These are phyloP conservation scores for Agrotis segetum DNA, from an alignment of 2,888 invertebrate species.

Conservation along the genomic window DNA sequence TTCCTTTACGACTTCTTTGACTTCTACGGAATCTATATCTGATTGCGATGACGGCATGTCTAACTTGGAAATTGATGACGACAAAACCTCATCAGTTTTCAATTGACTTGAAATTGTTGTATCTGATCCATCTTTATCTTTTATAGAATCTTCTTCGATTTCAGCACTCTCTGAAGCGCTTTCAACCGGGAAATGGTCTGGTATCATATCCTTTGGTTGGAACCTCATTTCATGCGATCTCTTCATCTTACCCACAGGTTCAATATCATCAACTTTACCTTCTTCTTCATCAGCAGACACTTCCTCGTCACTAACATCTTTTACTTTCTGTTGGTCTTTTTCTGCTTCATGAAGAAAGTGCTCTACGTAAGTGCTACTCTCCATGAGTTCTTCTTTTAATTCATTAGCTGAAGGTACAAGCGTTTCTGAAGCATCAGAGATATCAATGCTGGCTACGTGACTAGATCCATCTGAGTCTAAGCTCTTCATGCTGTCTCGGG, in stretches of 20 bases:
- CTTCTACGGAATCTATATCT: constrained; percentile 76
- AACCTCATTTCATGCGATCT: constrained; percentile 98
- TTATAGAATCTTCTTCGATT: constrained; percentile 83
- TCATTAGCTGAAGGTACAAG: constrained; percentile 97
- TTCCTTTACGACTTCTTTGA: constrained; percentile 78
- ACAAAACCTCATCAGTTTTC: constrained; percentile 85
- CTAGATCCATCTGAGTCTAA: constrained; percentile 97
- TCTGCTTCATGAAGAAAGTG: constrained; percentile 87
- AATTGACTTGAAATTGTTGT: constrained; percentile 88
- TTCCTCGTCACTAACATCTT: constrained; percentile 89
- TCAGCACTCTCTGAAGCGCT: constrained; percentile 85
- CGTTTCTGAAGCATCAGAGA: constrained; percentile 98
- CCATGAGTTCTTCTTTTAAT: constrained; percentile 93
- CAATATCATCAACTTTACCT: constrained; percentile 84
- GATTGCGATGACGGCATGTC: constrained; percentile 82
- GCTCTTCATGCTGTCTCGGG: constrained; percentile 97
- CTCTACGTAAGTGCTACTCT: constrained; percentile 91
- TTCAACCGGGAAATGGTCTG: constrained; percentile 86
- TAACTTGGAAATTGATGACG: constrained; percentile 87
- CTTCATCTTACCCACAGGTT: constrained; percentile 95
- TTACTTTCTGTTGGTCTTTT: constrained; percentile 81
- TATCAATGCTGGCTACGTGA: constrained; percentile 96
- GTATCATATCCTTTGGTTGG: constrained; percentile 91
- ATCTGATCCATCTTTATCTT: constrained; percentile 84
- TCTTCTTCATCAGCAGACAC: constrained; percentile 91